Evolutionary conservation across 2,888 invertebrate genomes (phyloP), one percentile per base, ranked within the genome.

Genomic region (Limnephilus lunatus): DNA sequence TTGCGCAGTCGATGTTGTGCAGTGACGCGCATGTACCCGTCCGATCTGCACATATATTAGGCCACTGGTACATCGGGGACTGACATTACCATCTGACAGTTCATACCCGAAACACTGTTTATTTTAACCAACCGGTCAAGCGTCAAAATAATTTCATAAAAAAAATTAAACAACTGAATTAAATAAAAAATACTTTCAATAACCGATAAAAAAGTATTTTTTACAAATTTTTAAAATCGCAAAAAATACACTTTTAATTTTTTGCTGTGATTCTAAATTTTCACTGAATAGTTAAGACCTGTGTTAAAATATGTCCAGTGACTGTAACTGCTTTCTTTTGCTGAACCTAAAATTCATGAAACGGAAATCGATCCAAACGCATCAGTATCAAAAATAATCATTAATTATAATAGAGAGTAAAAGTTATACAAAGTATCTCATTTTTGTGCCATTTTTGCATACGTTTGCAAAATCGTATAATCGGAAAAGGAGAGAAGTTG

Each of bases 21-120:
- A 86, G 86, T 44, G 30, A 25, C 86, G 86, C 86, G 86, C 86
- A 86, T 44, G 86, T 86, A 44, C 39, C n/a, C 86, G 86, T 25
- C 83, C 35, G n/a, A 83, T 39, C 83, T 32, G 35, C 83, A 83
- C 83, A 30, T 68, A 53, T 53, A 68, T 68, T 68, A 68, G n/a
- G 68, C 83, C 35, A 32, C 35, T 83, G 31, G 35, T 83, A 44
- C 86, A 86, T 35, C 86, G 44, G 25, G 68, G 9, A 68, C 68
- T 68, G 68, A 68, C 68, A 68, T 68, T 68, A 25, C 68, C 68
- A 68, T 68, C 68, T 68, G 68, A 68, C 68, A 68, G 9, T 68
- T 68, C 68, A 68, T 5, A 5, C 68, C 68, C 25, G 25, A 68
- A 68, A n/a, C 68, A 68, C 68, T 68, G 68, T 2, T 68, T 25